Evolutionary conservation across 1,140 invertebrate species (phyloP), one percentile per base, ranked within the genome.

Genomic region (Cydia splendana): DNA sequence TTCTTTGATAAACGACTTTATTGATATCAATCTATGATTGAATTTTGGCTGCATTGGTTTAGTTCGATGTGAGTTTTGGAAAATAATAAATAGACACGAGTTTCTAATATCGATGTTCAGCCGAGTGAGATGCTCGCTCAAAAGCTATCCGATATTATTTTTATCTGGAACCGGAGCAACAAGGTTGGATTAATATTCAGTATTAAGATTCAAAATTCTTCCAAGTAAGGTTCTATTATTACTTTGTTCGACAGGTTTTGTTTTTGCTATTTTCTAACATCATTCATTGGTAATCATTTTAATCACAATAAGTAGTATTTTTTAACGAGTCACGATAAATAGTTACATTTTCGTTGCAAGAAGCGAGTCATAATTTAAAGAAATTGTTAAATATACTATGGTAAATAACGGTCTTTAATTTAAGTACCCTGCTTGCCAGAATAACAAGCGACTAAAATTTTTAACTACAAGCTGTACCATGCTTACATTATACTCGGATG

Each of bases 91-190:
- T 38, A 28, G 65, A n/a, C 7, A 18, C 34, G 67, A 71, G 18
- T 71, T 71, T 71, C 67, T 71, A 71, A 71, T 71, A 71, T 71
- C 67, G 15, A n/a, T 71, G 67, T 38, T 71, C 67, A 71, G 30
- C n/a, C 67, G 34, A 42, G 67, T 71, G 67, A 71, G 34, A 9
- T 42, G 13, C n/a, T 18, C 2, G 28, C 9, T 71, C 67, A 71
- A 71, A 67, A 67, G 65, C 28, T 67, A 67, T 65, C 30, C 18
- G n/a, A 71, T 71, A 38, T 71, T 71, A 62, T 62, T 62, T 62
- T 62, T 62, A 62, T 62, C 57, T 62, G 57, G 9, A 62, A 3
- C 57, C 18, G 57, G 57, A 57, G 53, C n/a, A 51, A 15, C 48
- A 24, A 62, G 57, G 53, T 9, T 20, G 18, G 20, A 62, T 62